Base-by-base conservation (phyloP, 2,113 vertebrate genomes). In the Aphyosemion australe region DNA sequence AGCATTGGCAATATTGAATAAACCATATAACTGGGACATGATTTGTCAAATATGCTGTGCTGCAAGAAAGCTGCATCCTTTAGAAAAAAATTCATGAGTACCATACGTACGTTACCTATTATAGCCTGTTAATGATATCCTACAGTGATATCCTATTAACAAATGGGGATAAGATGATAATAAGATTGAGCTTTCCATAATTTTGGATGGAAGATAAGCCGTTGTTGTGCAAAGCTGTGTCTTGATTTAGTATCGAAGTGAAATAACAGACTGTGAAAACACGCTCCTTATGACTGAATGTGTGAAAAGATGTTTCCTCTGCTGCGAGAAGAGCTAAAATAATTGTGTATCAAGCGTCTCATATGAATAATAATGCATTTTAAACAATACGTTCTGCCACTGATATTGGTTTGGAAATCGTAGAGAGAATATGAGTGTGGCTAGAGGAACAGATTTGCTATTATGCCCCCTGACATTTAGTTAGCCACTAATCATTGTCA, bases 391-490 rank as follows among this genome's bases (percentile, higher is more conserved):
- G 18, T 39, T 16, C 34, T 74, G 59, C 54, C 20, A 54, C 16
- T 80, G 67, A 77, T 79, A 66, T 66, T 73, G 37, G 39, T 47
- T 47, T 14, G 13, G 26, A 65, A 37, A 73, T 52, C 53, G 54
- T 56, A n/a, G 54, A 41, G 65, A 74, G 76, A 84, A 81, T 79
- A 32, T 32, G 78, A 82, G 74, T 63, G 74, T 69, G 70, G 81
- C 73, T 66, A 76, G 72, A 84, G 79, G 58, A 84, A 79, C 77
- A 84, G 72, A 80, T 85, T 84, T 79, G 80, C 80, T 67, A 78
- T 83, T 70, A 84, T 83, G 79, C 61, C 71, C 78, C 73, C 69
- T 87, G 81, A 80, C 79, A 87, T 88, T 88, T 90, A 86, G 76
- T 76, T 78, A 76, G 69, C 57, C 66, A 74, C 82, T 84, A 84